Conservation (phyloP, 2,113 vertebrate genomes). For the Onychostruthus taczanowskii region DNA sequence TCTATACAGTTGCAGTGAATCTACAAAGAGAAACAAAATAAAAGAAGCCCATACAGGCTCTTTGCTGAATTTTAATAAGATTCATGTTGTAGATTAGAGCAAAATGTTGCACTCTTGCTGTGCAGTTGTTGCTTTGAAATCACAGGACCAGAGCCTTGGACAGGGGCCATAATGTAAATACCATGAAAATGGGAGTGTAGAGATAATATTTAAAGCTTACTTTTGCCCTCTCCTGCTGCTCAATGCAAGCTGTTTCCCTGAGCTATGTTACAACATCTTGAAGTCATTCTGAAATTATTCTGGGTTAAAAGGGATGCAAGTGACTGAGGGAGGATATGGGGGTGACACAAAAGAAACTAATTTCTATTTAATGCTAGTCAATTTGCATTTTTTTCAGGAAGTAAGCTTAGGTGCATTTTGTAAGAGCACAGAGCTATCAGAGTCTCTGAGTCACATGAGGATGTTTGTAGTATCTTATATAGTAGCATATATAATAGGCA, state of each 20-base stretch:
- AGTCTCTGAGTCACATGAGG: not conserved
- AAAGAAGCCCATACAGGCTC: not conserved
- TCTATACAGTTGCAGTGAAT: not conserved
- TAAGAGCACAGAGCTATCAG: not conserved
- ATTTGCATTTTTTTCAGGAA: not conserved
- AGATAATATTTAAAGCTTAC: slow-evolving; percentile 14
- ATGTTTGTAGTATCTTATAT: not conserved
- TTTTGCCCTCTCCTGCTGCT: slow-evolving; percentile 26
- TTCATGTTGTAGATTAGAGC: not conserved
- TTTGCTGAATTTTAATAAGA: slow-evolving; percentile 44
- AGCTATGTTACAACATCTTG: not conserved
- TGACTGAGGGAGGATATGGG: not conserved
- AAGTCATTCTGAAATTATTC: not conserved
- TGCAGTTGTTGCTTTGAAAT: slow-evolving; percentile 33
- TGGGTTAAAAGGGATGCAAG: not conserved
- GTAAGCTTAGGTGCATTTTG: not conserved
- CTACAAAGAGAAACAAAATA: not conserved
- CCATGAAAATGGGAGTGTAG: not conserved
- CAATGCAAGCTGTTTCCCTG: not conserved
- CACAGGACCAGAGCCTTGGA: not conserved
- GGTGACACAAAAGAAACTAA: not conserved
- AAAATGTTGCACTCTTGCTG: slow-evolving; percentile 34
- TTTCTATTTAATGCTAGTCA: not conserved
- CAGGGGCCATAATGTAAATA: not conserved
- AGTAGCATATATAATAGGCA: not conserved